Conservation (phyloP, 2,888 invertebrate genomes). For the Acrocera orbiculus region DNA sequence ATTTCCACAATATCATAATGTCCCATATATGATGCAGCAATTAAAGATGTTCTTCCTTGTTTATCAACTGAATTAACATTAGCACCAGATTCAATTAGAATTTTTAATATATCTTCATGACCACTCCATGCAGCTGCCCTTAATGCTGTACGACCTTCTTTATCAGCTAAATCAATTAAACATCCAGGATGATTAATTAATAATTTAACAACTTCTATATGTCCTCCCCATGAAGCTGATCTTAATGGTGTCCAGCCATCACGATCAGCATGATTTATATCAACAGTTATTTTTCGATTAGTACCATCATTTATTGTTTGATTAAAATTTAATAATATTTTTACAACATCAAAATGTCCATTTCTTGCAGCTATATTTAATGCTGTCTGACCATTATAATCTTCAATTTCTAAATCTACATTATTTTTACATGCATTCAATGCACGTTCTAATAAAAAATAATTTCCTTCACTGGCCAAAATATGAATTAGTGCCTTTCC, state of each 20-base stretch:
- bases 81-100: conserved; percentile 58
- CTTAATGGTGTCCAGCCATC: conserved; percentile 84
- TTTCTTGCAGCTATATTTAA: conserved; percentile 71
- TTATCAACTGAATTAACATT: conserved; percentile 70
- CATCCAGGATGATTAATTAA: conserved; percentile 57
- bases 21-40: conserved; percentile 93
- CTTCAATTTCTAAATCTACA: conserved; percentile 40
- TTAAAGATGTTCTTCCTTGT: conserved; percentile 78
- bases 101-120: conserved; percentile 65
- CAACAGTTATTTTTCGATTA: conserved; percentile 36
- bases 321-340: conserved; percentile 34
- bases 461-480: conserved; percentile 57
- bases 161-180: conserved; percentile 71
- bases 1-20: conserved; percentile 80
- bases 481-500: conserved; percentile 59
- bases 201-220: conserved; percentile 68
- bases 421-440: conserved; percentile 40
- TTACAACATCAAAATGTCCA: conserved; percentile 54
- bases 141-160: conserved; percentile 74
- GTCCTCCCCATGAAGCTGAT: conserved; percentile 93
- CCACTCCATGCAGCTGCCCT: conserved; percentile 90
- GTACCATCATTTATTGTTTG: conserved; percentile 26
- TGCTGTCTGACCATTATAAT: conserved; percentile 69
- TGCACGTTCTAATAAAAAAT: conserved; percentile 43
- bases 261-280: conserved; percentile 57